A percentile compares a stretch with the other conserved stretches of the same genome.
phyloP scores from a whole-genome alignment of 2,113 vertebrate genomes.

The Hipposideros armiger region DNA sequence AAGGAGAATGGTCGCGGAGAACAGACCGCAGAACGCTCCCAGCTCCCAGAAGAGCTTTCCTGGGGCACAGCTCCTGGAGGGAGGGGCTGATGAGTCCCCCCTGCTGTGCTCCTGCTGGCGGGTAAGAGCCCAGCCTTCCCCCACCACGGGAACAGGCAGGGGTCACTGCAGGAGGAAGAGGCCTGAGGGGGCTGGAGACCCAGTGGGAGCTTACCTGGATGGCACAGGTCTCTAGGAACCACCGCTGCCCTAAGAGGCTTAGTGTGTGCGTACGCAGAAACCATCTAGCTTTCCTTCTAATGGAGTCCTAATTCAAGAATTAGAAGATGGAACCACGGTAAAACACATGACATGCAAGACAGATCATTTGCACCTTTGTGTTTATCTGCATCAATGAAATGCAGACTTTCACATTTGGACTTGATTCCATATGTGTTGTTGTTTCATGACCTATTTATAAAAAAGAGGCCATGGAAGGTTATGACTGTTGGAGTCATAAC shows the following conservation, averaged over 20 bases:
- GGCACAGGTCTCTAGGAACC: rapidly evolving
- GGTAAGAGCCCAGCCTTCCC: no score
- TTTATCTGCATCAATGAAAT: rapidly evolving
- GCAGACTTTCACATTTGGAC: neutral
- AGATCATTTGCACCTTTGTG: rapidly evolving
- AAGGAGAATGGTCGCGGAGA: rapidly evolving
- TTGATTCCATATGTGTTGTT: neutral
- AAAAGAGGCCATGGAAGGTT: neutral
- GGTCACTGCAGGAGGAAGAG: neutral
- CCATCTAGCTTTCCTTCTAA: neutral
- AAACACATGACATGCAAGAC: rapidly evolving
- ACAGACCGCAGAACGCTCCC: rapidly evolving
- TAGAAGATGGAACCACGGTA: neutral
- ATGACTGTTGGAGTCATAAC: neutral
- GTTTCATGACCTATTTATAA: neutral
- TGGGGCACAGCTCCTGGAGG: rapidly evolving
- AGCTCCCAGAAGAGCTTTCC: neutral
- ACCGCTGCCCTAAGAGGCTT: neutral
- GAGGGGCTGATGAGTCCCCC: no score
- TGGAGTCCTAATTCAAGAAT: neutral
- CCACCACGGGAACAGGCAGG: no score
- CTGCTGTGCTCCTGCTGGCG: rapidly evolving
- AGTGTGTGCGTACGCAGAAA: neutral
- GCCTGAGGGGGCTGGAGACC: no score
- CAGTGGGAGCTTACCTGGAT: rapidly evolving